These are phyloP conservation scores for Corythucha ciliata DNA, from an alignment of 2,888 invertebrate genomes.

Conservation along the genomic window DNA sequence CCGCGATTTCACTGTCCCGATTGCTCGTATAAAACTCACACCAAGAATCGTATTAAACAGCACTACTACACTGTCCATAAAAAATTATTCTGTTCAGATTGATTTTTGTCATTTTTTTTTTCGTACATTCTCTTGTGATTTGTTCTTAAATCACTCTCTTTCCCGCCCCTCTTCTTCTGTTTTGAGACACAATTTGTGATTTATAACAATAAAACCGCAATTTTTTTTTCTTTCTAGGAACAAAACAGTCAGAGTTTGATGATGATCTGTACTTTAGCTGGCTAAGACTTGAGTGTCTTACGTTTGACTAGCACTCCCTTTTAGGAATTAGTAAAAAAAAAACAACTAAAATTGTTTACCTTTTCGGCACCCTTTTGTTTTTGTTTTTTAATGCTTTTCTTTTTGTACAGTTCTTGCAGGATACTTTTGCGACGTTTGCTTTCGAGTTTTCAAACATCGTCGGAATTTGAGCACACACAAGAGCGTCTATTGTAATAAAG, in stretches of 20 bases:
- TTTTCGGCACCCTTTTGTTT: background rate
- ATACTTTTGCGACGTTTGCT: conserved; percentile 21
- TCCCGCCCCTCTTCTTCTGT: no score
- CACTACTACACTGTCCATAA: conserved; percentile 12
- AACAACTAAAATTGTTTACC: background rate
- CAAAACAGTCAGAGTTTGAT: conserved; percentile 7
- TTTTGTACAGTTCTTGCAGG: background rate
- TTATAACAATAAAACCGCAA: background rate
- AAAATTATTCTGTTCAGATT: no score
- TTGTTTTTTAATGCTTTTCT: background rate
- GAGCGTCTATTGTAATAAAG: conserved; percentile 24
- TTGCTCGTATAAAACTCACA: conserved; percentile 19
- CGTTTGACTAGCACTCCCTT: conserved; percentile 6
- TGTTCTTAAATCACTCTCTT: no score
- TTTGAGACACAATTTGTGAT: no score
- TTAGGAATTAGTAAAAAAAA: background rate
- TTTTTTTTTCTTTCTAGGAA: background rate
- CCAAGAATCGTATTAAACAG: conserved; percentile 17
- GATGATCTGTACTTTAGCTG: conserved; percentile 22
- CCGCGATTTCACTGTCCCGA: conserved; percentile 27
- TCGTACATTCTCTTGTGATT: conserved; percentile 1
- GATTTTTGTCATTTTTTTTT: background rate
- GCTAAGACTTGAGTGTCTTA: conserved; percentile 16
- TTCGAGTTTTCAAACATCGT: conserved; percentile 26
- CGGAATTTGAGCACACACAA: conserved; percentile 25